Conservation (phyloP, 2,888 invertebrate genomes). For the Drosophila meridionalis region DNA sequence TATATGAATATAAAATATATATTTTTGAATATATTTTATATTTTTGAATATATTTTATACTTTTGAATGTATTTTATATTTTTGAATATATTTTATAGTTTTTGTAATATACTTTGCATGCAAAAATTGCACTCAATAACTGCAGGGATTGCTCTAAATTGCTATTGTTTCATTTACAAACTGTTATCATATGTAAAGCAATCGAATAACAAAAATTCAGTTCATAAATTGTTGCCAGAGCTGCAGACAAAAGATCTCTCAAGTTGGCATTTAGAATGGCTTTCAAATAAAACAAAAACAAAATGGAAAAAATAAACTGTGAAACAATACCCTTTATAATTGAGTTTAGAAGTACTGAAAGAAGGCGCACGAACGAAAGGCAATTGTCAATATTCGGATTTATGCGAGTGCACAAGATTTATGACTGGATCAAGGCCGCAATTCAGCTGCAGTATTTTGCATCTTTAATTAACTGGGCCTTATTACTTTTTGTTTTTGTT, state of each 20-base stretch:
- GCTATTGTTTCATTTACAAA: background rate
- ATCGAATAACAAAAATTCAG: background rate
- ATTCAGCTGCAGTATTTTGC: slow-evolving; percentile 23
- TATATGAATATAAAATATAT: background rate
- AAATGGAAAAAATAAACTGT: background rate
- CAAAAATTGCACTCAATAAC: no score
- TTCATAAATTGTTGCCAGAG: slow-evolving; percentile 13
- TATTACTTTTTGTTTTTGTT: slow-evolving; percentile 24
- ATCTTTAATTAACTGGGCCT: slow-evolving; percentile 32
- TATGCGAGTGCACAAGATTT: slow-evolving; percentile 15
- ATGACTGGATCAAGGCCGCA: slow-evolving; percentile 36
- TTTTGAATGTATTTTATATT: background rate
- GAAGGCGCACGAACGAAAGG: background rate
- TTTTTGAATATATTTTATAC: no score
- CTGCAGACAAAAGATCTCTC: slow-evolving; percentile 5
- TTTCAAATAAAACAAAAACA: background rate
- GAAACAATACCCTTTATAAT: slow-evolving; percentile 34
- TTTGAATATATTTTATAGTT: background rate
- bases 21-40: background rate
- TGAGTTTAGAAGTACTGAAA: slow-evolving; percentile 10
- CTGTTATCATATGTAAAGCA: background rate
- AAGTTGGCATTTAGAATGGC: slow-evolving; percentile 11
- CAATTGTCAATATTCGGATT: slow-evolving; percentile 27
- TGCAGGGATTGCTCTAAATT: background rate
- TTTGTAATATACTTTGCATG: background rate